These are phyloP conservation scores for Sylvietta virens DNA, from an alignment of 2,113 vertebrate species.

Conservation along the genomic window DNA sequence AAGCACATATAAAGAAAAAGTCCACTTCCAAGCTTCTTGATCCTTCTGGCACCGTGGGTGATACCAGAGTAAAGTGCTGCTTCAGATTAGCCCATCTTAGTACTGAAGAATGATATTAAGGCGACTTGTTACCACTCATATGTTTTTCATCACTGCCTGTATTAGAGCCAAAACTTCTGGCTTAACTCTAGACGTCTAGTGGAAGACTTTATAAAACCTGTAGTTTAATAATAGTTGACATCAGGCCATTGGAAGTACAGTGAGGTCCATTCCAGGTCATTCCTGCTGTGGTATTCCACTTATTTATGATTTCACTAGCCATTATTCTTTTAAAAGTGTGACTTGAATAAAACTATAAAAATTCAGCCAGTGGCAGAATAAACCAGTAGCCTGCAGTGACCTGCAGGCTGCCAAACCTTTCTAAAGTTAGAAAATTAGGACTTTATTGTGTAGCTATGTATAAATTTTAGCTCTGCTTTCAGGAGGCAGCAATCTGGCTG, in stretches of 20 bases:
- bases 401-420: neutral
- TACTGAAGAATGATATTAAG: slow-evolving; percentile 80
- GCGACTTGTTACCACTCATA: slow-evolving; percentile 83
- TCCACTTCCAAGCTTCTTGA: slow-evolving; percentile 55
- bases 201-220: slow-evolving; percentile 71
- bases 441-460: neutral
- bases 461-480: neutral
- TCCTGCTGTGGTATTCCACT: neutral
- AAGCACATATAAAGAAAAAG: slow-evolving; percentile 15
- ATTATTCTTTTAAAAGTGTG: neutral
- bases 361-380: neutral
- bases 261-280: slow-evolving; percentile 65
- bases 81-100: slow-evolving; percentile 81
- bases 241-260: slow-evolving; percentile 62
- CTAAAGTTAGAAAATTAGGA: neutral
- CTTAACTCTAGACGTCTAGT: slow-evolving; percentile 80
- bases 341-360: neutral
- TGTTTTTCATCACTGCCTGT: slow-evolving; percentile 92
- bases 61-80: slow-evolving; percentile 78
- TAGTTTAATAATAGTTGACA: slow-evolving; percentile 76
- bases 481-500: neutral
- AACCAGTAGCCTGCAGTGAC: neutral
- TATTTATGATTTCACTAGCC: neutral
- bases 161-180: slow-evolving; percentile 81
- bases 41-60: slow-evolving; percentile 76